These are phyloP conservation scores for Ommatoiulus sabulosus DNA, from an alignment of 2,888 invertebrate species.

Conservation along the genomic window DNA sequence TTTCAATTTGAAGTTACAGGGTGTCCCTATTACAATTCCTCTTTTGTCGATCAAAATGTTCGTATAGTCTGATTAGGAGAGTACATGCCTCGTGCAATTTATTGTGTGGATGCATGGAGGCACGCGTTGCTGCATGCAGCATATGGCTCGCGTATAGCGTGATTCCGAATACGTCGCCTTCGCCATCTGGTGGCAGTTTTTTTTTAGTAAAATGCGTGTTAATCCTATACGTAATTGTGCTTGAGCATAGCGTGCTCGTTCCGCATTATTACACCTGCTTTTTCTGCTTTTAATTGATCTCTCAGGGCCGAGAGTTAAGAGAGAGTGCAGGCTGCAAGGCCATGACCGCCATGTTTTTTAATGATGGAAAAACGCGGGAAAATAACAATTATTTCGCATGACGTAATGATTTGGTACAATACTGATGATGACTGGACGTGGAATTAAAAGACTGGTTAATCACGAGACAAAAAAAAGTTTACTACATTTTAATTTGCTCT, in stretches of 20 bases:
- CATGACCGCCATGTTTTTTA: neutral
- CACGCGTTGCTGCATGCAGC: too few species aligned
- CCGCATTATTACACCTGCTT: slow-evolving; percentile 31
- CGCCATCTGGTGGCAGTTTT: neutral
- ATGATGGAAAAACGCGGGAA: neutral
- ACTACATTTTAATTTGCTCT: neutral
- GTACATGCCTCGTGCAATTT: too few species aligned
- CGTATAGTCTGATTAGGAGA: too few species aligned
- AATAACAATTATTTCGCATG: slow-evolving; percentile 6
- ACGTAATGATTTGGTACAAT: neutral
- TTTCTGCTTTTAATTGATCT: slow-evolving; percentile 31
- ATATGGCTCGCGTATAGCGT: too few species aligned
- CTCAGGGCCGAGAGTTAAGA: neutral
- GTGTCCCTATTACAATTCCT: too few species aligned
- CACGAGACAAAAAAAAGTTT: neutral
- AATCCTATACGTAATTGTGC: neutral
- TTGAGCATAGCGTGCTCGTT: slow-evolving; percentile 30
- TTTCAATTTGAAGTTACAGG: too few species aligned
- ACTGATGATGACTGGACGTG: neutral
- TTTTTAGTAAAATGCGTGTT: neutral
- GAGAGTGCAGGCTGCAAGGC: slow-evolving; percentile 25
- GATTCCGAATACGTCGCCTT: neutral
- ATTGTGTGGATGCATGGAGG: too few species aligned
- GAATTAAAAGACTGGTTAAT: neutral
- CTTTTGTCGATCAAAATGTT: too few species aligned